Base-by-base conservation (phyloP, 2,797 vertebrate genomes). In the Gadopsis bispinosus region DNA sequence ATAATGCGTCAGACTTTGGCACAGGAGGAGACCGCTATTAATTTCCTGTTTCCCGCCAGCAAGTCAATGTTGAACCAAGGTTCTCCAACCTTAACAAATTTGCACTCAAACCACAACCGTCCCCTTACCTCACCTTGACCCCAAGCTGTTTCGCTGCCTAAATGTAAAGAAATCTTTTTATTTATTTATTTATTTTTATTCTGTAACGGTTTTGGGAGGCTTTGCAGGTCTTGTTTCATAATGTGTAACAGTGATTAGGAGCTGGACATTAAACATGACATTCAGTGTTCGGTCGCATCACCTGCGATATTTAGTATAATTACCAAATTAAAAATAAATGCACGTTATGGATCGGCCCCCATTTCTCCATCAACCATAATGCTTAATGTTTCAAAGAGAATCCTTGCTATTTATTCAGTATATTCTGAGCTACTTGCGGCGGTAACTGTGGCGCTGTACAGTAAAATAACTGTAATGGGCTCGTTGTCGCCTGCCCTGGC, bases 401-500 rank as follows among this genome's bases (percentile, higher is more conserved):
- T 31, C 51, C 12, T n/a, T 3, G 17, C 17, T 43, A 31, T 8
- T 41, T 55, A 19, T 39, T 54, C 50, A 31, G 6, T 19, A 10
- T 29, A n/a, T 1, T 26, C 48, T 33, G 39, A 14, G 31, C 31
- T 11, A 50, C 3, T 67, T 51, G 16, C 16, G 37, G 13, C 12
- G 10, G 17, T 31, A 9, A 31, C 7, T 19, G 20, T 10, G 51
- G 20, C 4, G 10, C 2, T 3, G 31, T 59, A 14, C 14, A 9
- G 6, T n/a, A 14, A n/a, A 17, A n/a, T 29, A 20, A 41, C 22
- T 7, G 14, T 17, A 39, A 22, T 1, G 9, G 48, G n/a, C 35
- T 73, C 45, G 74, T 71, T 77, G 54, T 74, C 55, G 37, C 60
- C 84, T 59, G 48, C 58, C 39, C n/a, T 35, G 31, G 53, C 51